Evolutionary conservation across 2,797 vertebrate genomes (phyloP).

Genomic region (Myotis findleyi): DNA sequence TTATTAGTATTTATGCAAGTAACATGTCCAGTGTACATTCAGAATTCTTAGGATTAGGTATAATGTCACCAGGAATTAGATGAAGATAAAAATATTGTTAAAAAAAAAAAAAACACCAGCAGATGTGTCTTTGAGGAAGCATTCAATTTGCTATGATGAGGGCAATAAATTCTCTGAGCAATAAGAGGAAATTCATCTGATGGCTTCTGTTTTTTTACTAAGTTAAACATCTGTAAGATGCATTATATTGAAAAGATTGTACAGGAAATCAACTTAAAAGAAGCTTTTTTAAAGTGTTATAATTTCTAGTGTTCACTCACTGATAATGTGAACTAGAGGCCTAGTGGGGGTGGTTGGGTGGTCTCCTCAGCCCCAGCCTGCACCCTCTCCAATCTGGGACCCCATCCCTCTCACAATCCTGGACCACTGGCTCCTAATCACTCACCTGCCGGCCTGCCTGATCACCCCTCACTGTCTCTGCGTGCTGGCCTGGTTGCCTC

Average conservation of each 20-base stretch:
- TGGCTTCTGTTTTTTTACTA: not conserved
- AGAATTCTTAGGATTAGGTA: not conserved
- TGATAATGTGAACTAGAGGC: not conserved
- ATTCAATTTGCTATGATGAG: not conserved
- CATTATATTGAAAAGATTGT: not conserved
- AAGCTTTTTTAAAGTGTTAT: not conserved
- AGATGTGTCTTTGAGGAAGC: constrained; percentile 19
- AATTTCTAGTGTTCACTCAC: not conserved
- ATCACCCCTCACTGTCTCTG: no score
- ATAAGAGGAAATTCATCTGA: not conserved
- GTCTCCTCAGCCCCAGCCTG: no score
- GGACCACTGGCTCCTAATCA: no score
- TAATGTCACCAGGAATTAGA: not conserved
- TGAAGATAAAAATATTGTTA: not conserved
- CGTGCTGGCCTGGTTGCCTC: no score
- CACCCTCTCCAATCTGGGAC: no score
- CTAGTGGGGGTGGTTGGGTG: no score
- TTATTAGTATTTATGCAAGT: not conserved
- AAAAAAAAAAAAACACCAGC: constrained; percentile 3
- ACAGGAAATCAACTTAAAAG: constrained; percentile 17
- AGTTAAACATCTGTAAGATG: not conserved
- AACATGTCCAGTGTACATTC: not conserved
- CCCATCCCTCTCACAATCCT: no score
- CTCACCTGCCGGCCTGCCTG: no score
- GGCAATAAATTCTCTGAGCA: not conserved